Percentiles rank a stretch among this genome's conserved stretches.
phyloP scores from a whole-genome alignment of 2,888 invertebrate genomes.

The Synergus japonicus region DNA sequence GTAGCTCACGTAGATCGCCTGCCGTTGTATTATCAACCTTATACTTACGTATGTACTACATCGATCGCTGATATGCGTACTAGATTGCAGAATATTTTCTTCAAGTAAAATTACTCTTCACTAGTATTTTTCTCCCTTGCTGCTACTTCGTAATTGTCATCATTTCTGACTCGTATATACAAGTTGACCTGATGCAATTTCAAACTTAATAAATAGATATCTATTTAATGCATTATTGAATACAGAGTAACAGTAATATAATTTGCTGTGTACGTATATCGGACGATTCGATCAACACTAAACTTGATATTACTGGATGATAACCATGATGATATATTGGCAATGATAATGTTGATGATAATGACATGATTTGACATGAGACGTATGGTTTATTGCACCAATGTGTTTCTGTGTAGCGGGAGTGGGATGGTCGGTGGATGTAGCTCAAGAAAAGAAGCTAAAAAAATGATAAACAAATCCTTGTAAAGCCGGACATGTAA shows the following conservation, averaged over 20 bases:
- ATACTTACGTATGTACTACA: constrained; percentile 61
- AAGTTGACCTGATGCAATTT: neutral
- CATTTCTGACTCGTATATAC: neutral
- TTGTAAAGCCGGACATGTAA: constrained; percentile 42
- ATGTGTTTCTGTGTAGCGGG: constrained; percentile 73
- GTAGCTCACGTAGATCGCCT: constrained; percentile 79
- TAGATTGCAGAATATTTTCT: neutral
- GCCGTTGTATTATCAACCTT: constrained; percentile 72
- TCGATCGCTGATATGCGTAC: constrained; percentile 52
- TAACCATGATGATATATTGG: constrained; percentile 63
- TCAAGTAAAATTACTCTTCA: neutral
- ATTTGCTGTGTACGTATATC: constrained; percentile 59
- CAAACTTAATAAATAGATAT: too few relatives aligned
- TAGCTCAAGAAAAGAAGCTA: constrained; percentile 33
- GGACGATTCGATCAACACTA: constrained; percentile 56
- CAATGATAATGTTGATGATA: constrained; percentile 52
- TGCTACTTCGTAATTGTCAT: neutral
- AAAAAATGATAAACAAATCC: constrained; percentile 16
- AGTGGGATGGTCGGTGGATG: constrained; percentile 66
- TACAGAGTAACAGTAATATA: neutral
- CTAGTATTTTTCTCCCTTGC: neutral
- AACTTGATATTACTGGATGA: constrained; percentile 65
- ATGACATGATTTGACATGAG: constrained; percentile 62
- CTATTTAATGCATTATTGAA: too few relatives aligned
- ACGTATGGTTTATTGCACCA: constrained; percentile 70